Evolutionary conservation across 2,797 vertebrate species (phyloP).

Genomic region (Poeciliopsis presidionis): DNA sequence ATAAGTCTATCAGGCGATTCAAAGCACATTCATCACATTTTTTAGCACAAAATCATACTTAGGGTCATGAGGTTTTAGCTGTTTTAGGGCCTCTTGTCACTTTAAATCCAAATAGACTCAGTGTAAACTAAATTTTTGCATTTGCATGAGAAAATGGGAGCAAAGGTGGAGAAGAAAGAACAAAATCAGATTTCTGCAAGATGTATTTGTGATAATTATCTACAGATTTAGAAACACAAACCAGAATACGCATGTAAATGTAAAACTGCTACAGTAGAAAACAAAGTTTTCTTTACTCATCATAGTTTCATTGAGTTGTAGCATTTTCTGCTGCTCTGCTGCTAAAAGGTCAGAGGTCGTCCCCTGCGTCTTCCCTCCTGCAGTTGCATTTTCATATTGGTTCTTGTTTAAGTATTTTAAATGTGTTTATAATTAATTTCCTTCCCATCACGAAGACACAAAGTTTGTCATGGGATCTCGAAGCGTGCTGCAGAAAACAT

Average conservation of each 20-base stretch:
- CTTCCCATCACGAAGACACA: constrained; percentile 1
- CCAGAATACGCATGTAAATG: neutral
- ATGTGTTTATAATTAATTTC: neutral
- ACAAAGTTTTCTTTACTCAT: neutral
- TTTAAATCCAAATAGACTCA: no score
- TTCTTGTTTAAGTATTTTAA: neutral
- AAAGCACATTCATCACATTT: no score
- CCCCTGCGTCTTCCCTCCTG: neutral
- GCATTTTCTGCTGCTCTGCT: constrained; percentile 13
- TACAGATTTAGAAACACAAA: neutral
- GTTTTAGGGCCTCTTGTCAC: no score
- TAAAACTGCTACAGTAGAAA: neutral
- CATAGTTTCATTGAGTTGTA: constrained; percentile 4
- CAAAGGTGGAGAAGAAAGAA: neutral
- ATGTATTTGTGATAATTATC: neutral
- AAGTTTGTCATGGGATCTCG: constrained; percentile 16
- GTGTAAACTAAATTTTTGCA: no score
- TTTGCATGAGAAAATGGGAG: no score
- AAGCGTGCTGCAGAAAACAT: constrained; percentile 23
- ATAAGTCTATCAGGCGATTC: no score
- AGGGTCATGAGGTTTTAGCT: no score
- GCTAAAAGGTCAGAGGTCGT: constrained; percentile 34
- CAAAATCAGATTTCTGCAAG: neutral
- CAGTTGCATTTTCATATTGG: neutral
- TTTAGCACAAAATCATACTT: no score